These are phyloP conservation scores for Ibidorhyncha struthersii DNA, from an alignment of 2,113 vertebrate genomes.

Conservation along the genomic window DNA sequence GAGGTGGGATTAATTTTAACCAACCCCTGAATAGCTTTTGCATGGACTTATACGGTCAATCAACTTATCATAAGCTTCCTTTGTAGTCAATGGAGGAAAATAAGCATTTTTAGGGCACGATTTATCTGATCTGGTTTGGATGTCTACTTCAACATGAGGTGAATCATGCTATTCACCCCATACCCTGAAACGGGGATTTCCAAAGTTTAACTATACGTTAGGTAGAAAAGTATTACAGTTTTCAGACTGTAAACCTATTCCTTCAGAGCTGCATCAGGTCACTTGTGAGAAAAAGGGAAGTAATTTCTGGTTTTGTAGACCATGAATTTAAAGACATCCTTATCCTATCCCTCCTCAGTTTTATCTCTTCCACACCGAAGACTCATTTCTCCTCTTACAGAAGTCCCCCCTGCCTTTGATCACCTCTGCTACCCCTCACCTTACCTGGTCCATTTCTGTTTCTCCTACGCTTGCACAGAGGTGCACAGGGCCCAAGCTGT, in stretches of 20 bases:
- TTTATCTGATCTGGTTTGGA: background rate
- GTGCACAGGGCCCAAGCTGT: background rate
- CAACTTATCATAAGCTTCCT: background rate
- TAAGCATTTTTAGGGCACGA: background rate
- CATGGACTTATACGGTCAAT: background rate
- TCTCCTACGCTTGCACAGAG: accelerated
- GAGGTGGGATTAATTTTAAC: background rate
- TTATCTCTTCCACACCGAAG: background rate
- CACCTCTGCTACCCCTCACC: background rate
- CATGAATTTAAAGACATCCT: background rate
- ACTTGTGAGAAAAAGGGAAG: background rate
- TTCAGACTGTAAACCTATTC: background rate
- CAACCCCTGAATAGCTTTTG: background rate
- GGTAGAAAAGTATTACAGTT: background rate
- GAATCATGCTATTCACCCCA: background rate
- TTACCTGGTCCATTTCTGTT: background rate
- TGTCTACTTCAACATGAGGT: background rate
- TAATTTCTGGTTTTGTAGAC: background rate
- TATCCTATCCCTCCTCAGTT: background rate
- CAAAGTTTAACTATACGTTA: background rate
- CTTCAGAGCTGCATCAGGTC: background rate
- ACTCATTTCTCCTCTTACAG: background rate
- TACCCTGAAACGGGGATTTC: background rate
- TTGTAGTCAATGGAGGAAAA: background rate
- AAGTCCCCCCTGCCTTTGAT: background rate